Percentiles rank a stretch among this genome's conserved stretches.
These are phyloP conservation scores for Orthosia cruda DNA, from an alignment of 2,888 invertebrate species.

Conservation along the genomic window DNA sequence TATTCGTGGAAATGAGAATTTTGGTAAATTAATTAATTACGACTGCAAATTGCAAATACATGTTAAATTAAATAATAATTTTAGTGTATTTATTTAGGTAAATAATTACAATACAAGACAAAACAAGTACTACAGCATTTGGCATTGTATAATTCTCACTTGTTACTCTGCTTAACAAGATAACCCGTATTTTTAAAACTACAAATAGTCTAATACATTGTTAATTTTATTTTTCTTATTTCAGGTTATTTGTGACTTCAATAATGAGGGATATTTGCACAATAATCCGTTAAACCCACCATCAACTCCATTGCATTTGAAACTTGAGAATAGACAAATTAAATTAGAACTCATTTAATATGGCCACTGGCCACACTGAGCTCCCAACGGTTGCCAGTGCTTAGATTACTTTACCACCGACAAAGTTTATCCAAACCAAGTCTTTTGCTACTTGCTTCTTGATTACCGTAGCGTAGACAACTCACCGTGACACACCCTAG, in stretches of 20 bases:
- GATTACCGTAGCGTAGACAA: conserved; percentile 66
- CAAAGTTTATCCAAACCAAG: conserved; percentile 72
- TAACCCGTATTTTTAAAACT: too few species aligned
- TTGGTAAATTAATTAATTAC: neutral
- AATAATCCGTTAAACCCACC: neutral
- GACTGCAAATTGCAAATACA: too few species aligned
- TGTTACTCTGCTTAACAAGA: too few species aligned
- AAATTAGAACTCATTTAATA: conserved; percentile 59
- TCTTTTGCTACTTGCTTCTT: conserved; percentile 67
- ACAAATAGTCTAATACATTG: too few species aligned
- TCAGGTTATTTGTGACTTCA: too few species aligned
- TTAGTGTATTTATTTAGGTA: too few species aligned
- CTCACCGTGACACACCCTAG: conserved; percentile 65
- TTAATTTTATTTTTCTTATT: too few species aligned
- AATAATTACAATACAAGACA: too few species aligned
- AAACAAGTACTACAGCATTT: too few species aligned
- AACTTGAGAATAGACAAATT: conserved; percentile 41
- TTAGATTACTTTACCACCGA: conserved; percentile 66
- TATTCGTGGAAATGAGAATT: neutral
- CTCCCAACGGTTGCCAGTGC: conserved; percentile 66
- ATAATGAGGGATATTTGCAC: too few species aligned
- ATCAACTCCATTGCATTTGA: conserved; percentile 14
- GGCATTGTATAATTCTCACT: too few species aligned
- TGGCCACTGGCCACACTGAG: conserved; percentile 35
- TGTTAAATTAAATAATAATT: too few species aligned